A percentile compares a stretch with the other conserved stretches of the same genome.
Conservation (phyloP, 2,888 invertebrate genomes). For the Corythucha ciliata region DNA sequence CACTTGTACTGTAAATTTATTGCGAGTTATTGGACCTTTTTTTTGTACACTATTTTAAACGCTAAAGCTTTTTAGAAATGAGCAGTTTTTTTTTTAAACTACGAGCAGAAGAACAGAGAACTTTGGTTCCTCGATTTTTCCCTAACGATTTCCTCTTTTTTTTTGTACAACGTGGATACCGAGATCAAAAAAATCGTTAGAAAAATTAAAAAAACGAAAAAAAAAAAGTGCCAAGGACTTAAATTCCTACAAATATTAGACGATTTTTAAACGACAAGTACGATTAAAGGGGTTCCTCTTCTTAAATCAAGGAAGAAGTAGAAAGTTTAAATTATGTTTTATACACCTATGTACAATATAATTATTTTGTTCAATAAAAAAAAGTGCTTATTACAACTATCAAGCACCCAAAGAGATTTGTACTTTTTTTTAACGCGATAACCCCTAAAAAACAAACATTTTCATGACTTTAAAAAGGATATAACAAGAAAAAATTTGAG, state of each 20-base stretch:
- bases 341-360: too few species aligned
- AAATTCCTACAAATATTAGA: conserved; percentile 6
- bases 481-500: conserved; percentile 20
- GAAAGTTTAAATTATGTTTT: conserved; percentile 30
- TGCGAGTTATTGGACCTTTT: conserved; percentile 19
- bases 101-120: conserved; percentile 15
- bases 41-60: conserved; percentile 20
- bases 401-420: conserved; percentile 31
- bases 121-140: too few species aligned
- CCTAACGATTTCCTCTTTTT: too few species aligned
- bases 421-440: conserved; percentile 27
- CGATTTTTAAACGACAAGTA: background rate
- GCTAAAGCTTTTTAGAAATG: conserved; percentile 8
- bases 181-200: conserved; percentile 24
- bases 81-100: conserved; percentile 12
- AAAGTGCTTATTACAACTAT: conserved; percentile 26
- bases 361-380: conserved; percentile 27
- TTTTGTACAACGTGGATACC: too few species aligned
- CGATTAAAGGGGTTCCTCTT: conserved; percentile 18
- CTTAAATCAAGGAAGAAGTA: conserved; percentile 28
- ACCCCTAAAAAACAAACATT: conserved; percentile 18
- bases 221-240: conserved; percentile 8
- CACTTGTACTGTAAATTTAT: conserved; percentile 23
- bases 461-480: too few species aligned
- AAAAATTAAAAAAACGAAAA: conserved; percentile 10